A percentile compares a stretch with the other conserved stretches of the same genome.
Conservation (phyloP, 2,797 vertebrate genomes). For the Cyclopterus lumpus region DNA sequence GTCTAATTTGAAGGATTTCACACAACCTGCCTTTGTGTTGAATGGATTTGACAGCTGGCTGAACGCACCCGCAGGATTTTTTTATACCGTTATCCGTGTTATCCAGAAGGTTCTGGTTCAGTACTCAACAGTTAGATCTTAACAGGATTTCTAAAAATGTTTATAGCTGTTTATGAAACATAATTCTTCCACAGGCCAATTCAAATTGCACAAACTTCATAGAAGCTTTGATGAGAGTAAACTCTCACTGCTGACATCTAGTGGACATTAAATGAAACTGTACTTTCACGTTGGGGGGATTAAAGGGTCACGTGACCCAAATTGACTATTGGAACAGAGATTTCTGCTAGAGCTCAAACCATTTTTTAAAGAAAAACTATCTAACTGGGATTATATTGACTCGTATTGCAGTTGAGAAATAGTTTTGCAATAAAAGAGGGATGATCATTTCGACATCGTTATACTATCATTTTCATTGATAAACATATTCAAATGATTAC, state of each 20-base stretch:
- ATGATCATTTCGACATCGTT: neutral
- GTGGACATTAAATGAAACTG: constrained; percentile 8
- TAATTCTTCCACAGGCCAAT: neutral
- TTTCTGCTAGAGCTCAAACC: neutral
- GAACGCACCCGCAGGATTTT: constrained; percentile 17
- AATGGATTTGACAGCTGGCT: too few relatives aligned
- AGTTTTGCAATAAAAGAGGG: neutral
- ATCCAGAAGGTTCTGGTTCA: neutral
- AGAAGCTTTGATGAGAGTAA: neutral
- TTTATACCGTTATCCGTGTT: constrained; percentile 45
- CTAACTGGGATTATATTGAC: neutral
- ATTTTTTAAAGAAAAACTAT: neutral
- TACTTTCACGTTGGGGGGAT: neutral
- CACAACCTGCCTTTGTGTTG: too few relatives aligned
- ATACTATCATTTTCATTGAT: neutral
- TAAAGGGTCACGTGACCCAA: neutral
- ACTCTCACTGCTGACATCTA: constrained; percentile 20
- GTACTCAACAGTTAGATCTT: neutral
- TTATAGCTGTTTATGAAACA: neutral
- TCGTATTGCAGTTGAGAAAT: neutral
- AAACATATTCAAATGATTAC: neutral
- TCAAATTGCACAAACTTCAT: neutral
- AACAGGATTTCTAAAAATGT: neutral
- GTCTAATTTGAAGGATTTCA: too few relatives aligned
- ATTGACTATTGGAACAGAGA: neutral